Evolutionary conservation across 2,888 invertebrate genomes (phyloP), one percentile per base, ranked within the genome.

Genomic region (Coleophora flavipennella): DNA sequence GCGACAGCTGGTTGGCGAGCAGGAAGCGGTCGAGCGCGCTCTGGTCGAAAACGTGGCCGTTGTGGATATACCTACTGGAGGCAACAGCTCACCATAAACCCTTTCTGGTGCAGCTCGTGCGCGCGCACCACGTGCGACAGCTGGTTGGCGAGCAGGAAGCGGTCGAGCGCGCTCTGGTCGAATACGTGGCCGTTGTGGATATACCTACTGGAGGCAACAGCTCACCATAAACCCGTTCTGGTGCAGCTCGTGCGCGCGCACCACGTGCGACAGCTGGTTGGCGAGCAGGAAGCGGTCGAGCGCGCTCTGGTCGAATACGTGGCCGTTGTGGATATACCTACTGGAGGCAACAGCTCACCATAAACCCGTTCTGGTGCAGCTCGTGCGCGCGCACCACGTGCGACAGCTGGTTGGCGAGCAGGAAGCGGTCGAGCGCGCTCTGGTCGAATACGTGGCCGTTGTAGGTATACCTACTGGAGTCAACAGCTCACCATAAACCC

Each of bases 301-400:
- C n/a, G 92, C 92, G 32, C 85, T 85, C 51, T 85, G 85, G 58
- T 87, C 89, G 73, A 92, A 93, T 55, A 91, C 86, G 68, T 91
- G 90, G 2, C 90, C 92, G 0, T 92, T 92, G 42, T n/a, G n/a
- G n/a, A n/a, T n/a, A n/a, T n/a, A n/a, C n/a, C n/a, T n/a, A n/a
- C n/a, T n/a, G n/a, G n/a, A n/a, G n/a, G n/a, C n/a, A n/a, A n/a
- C n/a, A n/a, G 38, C 48, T 53, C 55, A 91, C 91, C 86, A 90
- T 88, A 63, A 92, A 92, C 2, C 92, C 92, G 44, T 84, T 84
- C 59, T 89, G 88, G 38, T 90, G 90, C 44, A 92, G 86, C 70
- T 93, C 92, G 58, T 93, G 92, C 13, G 92, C 93, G 35, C 92
- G 69, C 38, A 93, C 86, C 3, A 93, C 88, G 63, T 91, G 91